Evolutionary conservation across 2,888 invertebrate genomes (phyloP).

Genomic region (Nephrotoma guestfalica): DNA sequence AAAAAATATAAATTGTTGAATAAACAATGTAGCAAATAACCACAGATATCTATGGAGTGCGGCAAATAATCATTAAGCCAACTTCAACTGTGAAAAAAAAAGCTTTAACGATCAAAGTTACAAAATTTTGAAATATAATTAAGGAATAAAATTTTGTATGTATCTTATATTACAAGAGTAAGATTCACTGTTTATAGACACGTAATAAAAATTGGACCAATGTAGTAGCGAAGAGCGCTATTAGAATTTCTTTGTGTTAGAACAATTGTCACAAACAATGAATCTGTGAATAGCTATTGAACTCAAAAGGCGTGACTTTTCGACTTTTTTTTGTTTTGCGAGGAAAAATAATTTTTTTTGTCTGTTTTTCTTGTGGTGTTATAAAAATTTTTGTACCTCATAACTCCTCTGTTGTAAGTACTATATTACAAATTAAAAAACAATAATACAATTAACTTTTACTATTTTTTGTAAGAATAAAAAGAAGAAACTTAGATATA

Average conservation of each 20-base stretch:
- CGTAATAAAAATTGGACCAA: not conserved
- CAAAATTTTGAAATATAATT: not conserved
- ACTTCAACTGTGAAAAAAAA: not conserved
- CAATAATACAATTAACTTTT: not conserved
- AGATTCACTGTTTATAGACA: not conserved
- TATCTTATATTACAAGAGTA: not conserved
- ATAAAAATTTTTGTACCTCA: conserved; percentile 23
- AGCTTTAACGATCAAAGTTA: not conserved
- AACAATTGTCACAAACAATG: not conserved
- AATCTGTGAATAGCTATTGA: not conserved
- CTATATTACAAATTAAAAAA: conserved; percentile 19
- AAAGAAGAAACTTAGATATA: not conserved
- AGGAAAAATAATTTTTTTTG: not conserved
- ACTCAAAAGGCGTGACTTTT: not conserved
- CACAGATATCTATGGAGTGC: not conserved
- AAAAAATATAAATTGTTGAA: too few species aligned
- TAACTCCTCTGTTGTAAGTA: conserved; percentile 34
- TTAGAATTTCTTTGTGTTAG: not conserved
- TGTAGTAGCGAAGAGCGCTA: not conserved
- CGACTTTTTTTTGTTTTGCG: not conserved
- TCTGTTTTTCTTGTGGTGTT: not conserved
- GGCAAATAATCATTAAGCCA: not conserved
- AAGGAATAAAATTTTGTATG: not conserved
- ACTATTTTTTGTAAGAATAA: not conserved
- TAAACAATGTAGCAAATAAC: not conserved